phyloP scores from a whole-genome alignment of 2,888 invertebrate species.

The Amiota communis region DNA sequence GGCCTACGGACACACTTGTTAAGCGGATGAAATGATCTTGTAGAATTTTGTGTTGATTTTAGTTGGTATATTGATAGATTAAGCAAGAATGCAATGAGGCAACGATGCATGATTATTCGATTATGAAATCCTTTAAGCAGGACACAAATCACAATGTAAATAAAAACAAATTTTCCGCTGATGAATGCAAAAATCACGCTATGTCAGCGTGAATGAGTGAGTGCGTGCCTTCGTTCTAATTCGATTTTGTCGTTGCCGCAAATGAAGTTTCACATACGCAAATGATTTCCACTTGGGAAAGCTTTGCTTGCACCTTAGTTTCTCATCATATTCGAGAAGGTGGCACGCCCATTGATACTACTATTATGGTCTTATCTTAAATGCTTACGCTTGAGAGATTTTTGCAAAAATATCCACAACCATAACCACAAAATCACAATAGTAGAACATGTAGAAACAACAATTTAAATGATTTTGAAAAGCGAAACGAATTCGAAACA shows the following conservation, averaged over 20 bases:
- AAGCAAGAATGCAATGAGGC: constrained; percentile 20
- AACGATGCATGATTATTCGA: constrained; percentile 28
- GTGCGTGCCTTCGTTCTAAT: constrained; percentile 13
- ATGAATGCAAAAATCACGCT: constrained; percentile 25
- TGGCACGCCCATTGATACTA: constrained; percentile 1
- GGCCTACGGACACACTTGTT: constrained; percentile 41
- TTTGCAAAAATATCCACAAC: constrained; percentile 30
- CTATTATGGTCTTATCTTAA: constrained; percentile 64
- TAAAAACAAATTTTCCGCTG: constrained; percentile 18
- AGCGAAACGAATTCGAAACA: constrained; percentile 4
- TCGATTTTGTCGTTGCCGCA: constrained; percentile 14
- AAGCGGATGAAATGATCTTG: constrained; percentile 27
- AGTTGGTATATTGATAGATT: constrained; percentile 34
- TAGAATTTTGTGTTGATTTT: constrained; percentile 12
- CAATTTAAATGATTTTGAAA: constrained; percentile 31
- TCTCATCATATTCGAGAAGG: background rate
- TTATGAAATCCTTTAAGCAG: constrained; percentile 30
- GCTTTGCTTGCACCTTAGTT: background rate
- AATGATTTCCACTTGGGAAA: constrained; percentile 25
- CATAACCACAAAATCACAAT: background rate
- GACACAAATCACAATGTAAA: background rate
- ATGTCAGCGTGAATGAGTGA: constrained; percentile 6
- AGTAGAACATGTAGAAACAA: constrained; percentile 34
- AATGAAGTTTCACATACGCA: constrained; percentile 27
- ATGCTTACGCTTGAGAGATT: constrained; percentile 69